These are phyloP conservation scores for Drosophila pachea DNA, from an alignment of 1,140 invertebrate species.

Conservation along the genomic window DNA sequence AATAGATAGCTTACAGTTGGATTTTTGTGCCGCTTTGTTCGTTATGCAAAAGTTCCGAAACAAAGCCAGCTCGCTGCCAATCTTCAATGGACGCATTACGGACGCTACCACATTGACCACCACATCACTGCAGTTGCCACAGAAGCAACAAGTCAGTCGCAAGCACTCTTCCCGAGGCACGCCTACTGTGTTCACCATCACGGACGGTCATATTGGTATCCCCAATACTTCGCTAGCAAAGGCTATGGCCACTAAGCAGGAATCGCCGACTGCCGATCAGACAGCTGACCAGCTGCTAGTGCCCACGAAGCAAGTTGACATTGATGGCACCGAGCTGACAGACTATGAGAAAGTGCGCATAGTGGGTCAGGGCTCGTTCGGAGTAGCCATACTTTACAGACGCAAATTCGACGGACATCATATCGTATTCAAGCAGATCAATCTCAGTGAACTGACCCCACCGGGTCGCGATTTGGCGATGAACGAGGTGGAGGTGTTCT, in stretches of 20 bases:
- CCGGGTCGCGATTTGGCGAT: slow-evolving; percentile 86
- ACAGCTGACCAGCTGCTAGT: slow-evolving; percentile 40
- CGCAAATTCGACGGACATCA: slow-evolving; percentile 83
- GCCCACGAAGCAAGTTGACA: slow-evolving; percentile 38
- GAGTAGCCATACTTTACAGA: slow-evolving; percentile 86
- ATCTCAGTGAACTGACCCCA: slow-evolving; percentile 85
- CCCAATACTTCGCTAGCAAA: slow-evolving; percentile 57
- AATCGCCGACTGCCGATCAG: slow-evolving; percentile 29
- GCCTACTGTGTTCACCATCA: slow-evolving; percentile 69
- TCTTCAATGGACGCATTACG: slow-evolving; percentile 72
- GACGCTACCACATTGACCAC: slow-evolving; percentile 67
- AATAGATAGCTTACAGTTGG: slow-evolving; percentile 37
- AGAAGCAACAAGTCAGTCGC: slow-evolving; percentile 17
- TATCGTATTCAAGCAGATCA: slow-evolving; percentile 89
- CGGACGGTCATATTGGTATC: slow-evolving; percentile 52
- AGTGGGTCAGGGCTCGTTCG: slow-evolving; percentile 83
- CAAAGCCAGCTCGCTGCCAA: slow-evolving; percentile 69
- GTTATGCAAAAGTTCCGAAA: slow-evolving; percentile 70
- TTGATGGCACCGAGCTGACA: slow-evolving; percentile 58
- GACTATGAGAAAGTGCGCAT: slow-evolving; percentile 74
- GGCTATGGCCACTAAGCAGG: slow-evolving; percentile 51
- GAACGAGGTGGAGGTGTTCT: slow-evolving; percentile 87
- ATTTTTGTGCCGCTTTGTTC: slow-evolving; percentile 23
- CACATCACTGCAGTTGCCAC: slow-evolving; percentile 47
- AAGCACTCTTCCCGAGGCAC: slow-evolving; percentile 19